Percentiles rank a stretch among this genome's conserved stretches.
Evolutionary conservation across 2,797 vertebrate species (phyloP).

Genomic region (Phoxinus dragarum): DNA sequence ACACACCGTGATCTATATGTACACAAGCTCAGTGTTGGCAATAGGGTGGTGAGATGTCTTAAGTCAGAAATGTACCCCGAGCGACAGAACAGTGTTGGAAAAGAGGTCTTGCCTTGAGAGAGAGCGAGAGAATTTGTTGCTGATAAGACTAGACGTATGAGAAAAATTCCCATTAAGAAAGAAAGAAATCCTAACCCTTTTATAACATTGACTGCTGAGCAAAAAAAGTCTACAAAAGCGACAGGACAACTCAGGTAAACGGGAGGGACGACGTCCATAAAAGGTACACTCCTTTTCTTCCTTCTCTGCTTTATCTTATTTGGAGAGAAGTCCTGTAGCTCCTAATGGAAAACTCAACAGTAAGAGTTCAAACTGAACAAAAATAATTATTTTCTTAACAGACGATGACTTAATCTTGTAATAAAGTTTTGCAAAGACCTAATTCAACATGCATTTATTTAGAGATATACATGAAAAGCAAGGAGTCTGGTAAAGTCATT

Average conservation of each 20-base stretch:
- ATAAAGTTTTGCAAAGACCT: conserved; percentile 51
- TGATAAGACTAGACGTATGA: conserved; percentile 56
- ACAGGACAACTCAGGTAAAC: conserved; percentile 35
- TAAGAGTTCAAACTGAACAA: conserved; percentile 13
- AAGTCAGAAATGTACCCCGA: conserved; percentile 30
- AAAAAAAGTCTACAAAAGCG: conserved; percentile 40
- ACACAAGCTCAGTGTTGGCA: conserved; percentile 1
- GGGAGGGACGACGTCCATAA: not conserved
- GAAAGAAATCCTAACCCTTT: conserved; percentile 30
- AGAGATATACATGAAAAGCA: conserved; percentile 50
- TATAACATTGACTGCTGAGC: conserved; percentile 32
- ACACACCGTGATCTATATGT: not conserved
- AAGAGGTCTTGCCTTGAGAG: not conserved
- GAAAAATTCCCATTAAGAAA: conserved; percentile 10
- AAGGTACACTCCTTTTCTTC: not conserved
- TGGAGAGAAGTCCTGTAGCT: not conserved
- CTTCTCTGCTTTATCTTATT: conserved; percentile 1
- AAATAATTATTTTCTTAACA: conserved; percentile 45
- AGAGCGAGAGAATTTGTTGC: conserved; percentile 40
- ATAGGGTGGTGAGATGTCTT: conserved; percentile 1
- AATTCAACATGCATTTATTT: conserved; percentile 38
- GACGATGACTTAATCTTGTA: conserved; percentile 42
- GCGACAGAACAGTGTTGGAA: not conserved
- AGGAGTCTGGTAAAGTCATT: conserved; percentile 64
- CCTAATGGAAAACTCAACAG: conserved; percentile 41